Base-by-base conservation (phyloP, 1,140 invertebrate genomes). In the Calycopis cecrops region DNA sequence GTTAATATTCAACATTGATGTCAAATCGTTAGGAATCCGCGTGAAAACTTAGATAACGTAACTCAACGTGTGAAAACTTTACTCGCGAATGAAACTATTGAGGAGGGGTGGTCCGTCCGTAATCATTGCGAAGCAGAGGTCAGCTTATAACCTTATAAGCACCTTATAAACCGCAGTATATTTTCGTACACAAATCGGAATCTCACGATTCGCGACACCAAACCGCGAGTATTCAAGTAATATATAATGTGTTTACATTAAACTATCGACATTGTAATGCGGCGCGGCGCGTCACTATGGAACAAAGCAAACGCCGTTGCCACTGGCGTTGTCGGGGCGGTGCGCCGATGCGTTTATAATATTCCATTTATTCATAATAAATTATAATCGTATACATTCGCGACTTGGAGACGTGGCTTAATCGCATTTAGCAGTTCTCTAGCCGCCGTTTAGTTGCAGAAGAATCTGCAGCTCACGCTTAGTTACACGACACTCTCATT, bases 341-440 rank as follows among this genome's bases (percentile, higher is more conserved):
- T 77, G 63, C 84, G 76, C 75, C 81, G 84, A 87, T 84, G 81
- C 84, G 81, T 87, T 84, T 76, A 84, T 87, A 87, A 87, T 87
- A 87, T 87, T 87, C 82, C 84, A 87, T 87, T 87, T 85, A 87
- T 87, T 87, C 84, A 85, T 87, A 85, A 87, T 87, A 87, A 87
- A 87, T 86, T 85, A 87, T 84, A 84, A 86, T 86, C 79, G 71
- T 72, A 71, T 76, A 77, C 65, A 67, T 72, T 70, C 56, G 61
- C 67, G 63, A 65, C 60, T 66, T 69, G 62, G 61, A 69, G 69
- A 71, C 60, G 62, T 52, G 38, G 49, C 55, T 60, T 68, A 68
- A 68, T 68, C 60, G 52, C 50, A 55, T 67, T 65, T 62, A 65
- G 54, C 51, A 53, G 50, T 54, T 60, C 49, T 52, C 55, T 49